These are phyloP conservation scores for Lepus europaeus DNA, from an alignment of 2,113 vertebrate genomes.

Conservation along the genomic window DNA sequence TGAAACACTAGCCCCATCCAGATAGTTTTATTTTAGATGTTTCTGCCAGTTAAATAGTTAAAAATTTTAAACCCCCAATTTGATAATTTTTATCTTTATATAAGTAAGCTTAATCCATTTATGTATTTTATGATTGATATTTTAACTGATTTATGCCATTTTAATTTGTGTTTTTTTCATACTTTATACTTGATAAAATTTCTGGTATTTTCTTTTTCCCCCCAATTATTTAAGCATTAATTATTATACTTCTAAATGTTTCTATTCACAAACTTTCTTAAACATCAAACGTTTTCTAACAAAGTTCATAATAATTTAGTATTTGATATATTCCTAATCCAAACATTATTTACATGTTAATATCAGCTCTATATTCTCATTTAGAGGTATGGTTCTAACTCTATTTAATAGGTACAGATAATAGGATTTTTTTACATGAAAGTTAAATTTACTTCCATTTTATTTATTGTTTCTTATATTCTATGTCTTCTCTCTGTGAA, in stretches of 20 bases:
- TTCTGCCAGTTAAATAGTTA: neutral
- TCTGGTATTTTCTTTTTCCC: neutral
- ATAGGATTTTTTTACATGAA: neutral
- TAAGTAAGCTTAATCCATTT: neutral
- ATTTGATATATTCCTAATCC: neutral
- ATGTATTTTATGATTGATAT: conserved; percentile 7
- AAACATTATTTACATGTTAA: neutral
- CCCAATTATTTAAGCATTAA: neutral
- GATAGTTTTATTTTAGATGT: conserved; percentile 14
- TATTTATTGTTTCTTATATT: neutral
- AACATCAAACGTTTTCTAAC: neutral
- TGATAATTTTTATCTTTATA: conserved; percentile 19
- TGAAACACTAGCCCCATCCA: too few relatives aligned
- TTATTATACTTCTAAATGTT: neutral
- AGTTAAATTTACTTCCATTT: conserved; percentile 29
- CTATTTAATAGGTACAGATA: neutral
- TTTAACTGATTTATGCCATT: neutral
- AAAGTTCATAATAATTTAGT: neutral
- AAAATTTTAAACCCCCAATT: neutral
- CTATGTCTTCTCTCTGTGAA: neutral
- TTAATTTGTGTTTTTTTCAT: neutral
- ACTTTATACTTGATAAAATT: neutral
- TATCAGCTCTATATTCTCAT: neutral
- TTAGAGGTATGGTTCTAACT: conserved; percentile 12
- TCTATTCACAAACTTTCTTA: neutral